phyloP scores from a whole-genome alignment of 1,140 invertebrate species.

The Diplogasteroides magnus region DNA sequence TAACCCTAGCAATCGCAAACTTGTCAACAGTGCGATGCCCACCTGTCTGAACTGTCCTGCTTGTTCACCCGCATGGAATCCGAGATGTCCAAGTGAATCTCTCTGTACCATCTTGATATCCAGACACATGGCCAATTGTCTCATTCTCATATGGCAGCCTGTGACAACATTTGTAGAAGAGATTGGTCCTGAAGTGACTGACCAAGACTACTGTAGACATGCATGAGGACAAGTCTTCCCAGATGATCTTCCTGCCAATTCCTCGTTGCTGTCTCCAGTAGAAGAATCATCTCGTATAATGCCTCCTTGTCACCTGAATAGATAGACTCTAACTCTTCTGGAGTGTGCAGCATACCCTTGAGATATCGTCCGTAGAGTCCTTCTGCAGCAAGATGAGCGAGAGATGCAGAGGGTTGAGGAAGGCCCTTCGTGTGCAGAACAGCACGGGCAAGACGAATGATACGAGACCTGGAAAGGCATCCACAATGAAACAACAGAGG shows the following conservation, averaged over 20 bases:
- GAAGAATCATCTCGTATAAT: not conserved
- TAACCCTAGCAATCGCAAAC: too few species aligned
- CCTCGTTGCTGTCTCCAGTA: not conserved
- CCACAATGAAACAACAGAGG: too few species aligned
- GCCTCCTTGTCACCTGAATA: not conserved
- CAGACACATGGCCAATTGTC: not conserved
- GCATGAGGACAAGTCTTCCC: not conserved
- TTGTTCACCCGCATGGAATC: not conserved
- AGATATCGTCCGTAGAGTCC: not conserved
- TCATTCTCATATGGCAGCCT: not conserved
- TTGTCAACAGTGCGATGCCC: too few species aligned
- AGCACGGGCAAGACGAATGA: not conserved
- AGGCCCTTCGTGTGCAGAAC: not conserved
- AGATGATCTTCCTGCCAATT: not conserved
- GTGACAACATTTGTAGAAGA: not conserved
- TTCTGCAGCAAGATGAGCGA: not conserved
- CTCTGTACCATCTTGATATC: not conserved
- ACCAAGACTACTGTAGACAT: not conserved
- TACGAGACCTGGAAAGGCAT: not conserved
- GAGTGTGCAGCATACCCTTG: not conserved
- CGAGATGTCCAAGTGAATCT: not conserved
- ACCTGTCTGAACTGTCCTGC: too few species aligned
- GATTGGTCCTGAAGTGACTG: not conserved
- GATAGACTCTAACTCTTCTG: not conserved
- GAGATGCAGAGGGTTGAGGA: not conserved